Evolutionary conservation across 1,140 invertebrate species (phyloP), one percentile per base, ranked within the genome.

Genomic region (Venturia canescens): DNA sequence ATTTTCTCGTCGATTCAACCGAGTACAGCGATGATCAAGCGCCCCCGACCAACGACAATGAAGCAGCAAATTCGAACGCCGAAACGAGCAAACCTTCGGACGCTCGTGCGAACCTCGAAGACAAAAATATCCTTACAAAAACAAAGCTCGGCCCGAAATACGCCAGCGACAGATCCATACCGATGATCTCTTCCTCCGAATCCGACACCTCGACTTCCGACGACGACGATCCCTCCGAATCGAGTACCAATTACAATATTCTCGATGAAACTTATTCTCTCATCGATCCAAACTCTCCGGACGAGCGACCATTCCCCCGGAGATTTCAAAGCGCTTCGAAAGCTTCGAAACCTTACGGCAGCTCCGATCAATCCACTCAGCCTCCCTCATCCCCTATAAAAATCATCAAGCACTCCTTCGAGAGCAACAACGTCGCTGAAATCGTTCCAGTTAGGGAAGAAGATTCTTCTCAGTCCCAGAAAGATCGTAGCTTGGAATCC

Each of bases 111-210:
- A 80, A 23, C 21, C 66, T 48, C 16, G n/a, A 7, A n/a, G 78
- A 60, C 34, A 79, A 57, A 18, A 69, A 27, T 23, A 81, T 31
- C 9, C n/a, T 63, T 69, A 13, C 26, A 29, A 31, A 53, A 21
- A 76, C 23, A 2, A 70, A 71, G 31, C 18, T 18, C 21, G 23
- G 75, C 16, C 9, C 31, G 1, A 74, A 74, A n/a, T 76, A 76
- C 60, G 70, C 50, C 1, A 60, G 15, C 7, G 53, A 72, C 44
- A 21, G 29, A 15, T 18, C 27, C 0, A 88, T 88, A 31, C 88
- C 88, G 2, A 87, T 86, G 79, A 90, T 90, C 0, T 91, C 89
- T 0, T 91, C 88, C 13, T 89, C 88, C 3, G 90, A 90, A 57
- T 88, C 88, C 0, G 90, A 91, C 60, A 90, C 88, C 0, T 88